phyloP scores from a whole-genome alignment of 2,888 invertebrate species.

The Orthonychiurus folsomi region DNA sequence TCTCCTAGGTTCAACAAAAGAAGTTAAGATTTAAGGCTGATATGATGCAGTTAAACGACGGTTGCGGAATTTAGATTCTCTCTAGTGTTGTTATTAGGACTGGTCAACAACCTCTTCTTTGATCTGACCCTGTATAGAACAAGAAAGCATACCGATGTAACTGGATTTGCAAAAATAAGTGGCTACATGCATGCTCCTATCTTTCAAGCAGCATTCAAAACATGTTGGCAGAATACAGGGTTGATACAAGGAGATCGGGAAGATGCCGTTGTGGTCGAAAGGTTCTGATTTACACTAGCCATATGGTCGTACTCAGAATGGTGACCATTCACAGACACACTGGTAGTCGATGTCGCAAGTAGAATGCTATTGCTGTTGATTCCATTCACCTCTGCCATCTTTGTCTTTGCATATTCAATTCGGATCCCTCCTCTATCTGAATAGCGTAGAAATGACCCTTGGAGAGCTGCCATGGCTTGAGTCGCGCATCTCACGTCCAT shows the following conservation, averaged over 20 bases:
- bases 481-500: constrained; percentile 83
- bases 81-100: too few relatives aligned
- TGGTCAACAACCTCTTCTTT: too few relatives aligned
- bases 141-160: constrained; percentile 29
- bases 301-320: constrained; percentile 41
- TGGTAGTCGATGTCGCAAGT: constrained; percentile 32
- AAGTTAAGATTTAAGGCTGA: too few relatives aligned
- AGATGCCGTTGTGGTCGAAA: constrained; percentile 34
- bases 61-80: too few relatives aligned
- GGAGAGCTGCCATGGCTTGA: constrained; percentile 84
- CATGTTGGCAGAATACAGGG: constrained; percentile 39
- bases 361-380: constrained; percentile 33
- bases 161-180: constrained; percentile 17
- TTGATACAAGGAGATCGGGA: constrained; percentile 36
- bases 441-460: constrained; percentile 91
- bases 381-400: constrained; percentile 73
- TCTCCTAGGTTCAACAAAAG: too few relatives aligned
- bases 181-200: constrained; percentile 3
- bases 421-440: constrained; percentile 95
- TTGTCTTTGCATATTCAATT: constrained; percentile 97
- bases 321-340: constrained; percentile 40
- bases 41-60: too few relatives aligned
- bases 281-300: constrained; percentile 39
- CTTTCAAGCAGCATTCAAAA: constrained; percentile 39
- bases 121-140: constrained; percentile 60